Base-by-base conservation (phyloP, 2,113 vertebrate genomes). In the Oriolus oriolus region DNA sequence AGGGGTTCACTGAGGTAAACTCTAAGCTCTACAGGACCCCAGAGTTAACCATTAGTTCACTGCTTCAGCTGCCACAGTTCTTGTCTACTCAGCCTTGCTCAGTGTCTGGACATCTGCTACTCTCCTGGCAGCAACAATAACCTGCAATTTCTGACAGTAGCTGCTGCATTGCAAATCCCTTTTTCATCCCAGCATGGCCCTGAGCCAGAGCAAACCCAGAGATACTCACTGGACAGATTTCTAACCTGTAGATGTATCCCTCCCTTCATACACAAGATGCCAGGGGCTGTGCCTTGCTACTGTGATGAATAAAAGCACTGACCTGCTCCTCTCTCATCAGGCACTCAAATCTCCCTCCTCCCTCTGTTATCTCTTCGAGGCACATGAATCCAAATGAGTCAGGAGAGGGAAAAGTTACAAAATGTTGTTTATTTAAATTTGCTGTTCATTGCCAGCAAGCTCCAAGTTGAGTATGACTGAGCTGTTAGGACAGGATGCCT, bases 221-320 rank as follows among this genome's bases (percentile, higher is more conserved):
- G 52, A 50, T 10, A 9, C 31, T 61, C 45, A 37, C 13, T 20
- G 28, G 3, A 13, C 4, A 0, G 1, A 10, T 83, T 79, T 64
- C 26, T 76, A 35, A 76, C 47, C 41, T 61, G 47, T 2, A 20
- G 8, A 19, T 4, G 1, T 2, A 24, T 18, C 35, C 13, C 64
- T 49, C 16, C 35, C 35, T 56, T 56, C 61, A 44, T 39, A 85
- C 27, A 52, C 30, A 76, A 66, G 35, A 27, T 3, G 21, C 30
- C 60, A 64, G 53, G 42, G 41, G 37, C 66, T 44, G 30, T 9
- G 8, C 63, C n/a, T 16, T 1, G 5, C 31, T 24, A 0, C 3
- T 30, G 59, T 13, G 68, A 21, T 7, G 20, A 49, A n/a, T 37
- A 57, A 39, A 78, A 84, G 54, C 65, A 65, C 33, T 16, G 33